Base-by-base conservation (phyloP, 1,140 invertebrate species). In the Oreohelix idahoensis region DNA sequence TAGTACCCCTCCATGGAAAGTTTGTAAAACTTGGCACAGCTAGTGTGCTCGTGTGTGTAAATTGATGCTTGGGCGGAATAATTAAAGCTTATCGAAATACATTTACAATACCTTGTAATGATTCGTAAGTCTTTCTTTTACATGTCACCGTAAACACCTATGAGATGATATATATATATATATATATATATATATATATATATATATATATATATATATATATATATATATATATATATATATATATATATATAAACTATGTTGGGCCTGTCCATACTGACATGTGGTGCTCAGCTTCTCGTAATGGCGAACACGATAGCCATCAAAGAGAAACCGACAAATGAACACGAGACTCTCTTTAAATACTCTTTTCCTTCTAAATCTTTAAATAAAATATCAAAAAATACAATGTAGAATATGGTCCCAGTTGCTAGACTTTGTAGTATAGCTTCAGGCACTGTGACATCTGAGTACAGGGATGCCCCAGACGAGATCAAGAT, bases 321-420 rank as follows among this genome's bases (percentile, higher is more conserved):
- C 88, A 91, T 91, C 45, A 90, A 83, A 53, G 88, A 83, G 79
- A 91, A 91, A 17, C 90, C 90, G 5, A 91, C 89, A 77, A 91
- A 90, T 10, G 87, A 88, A 77, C 89, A 90, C 0, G 88, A 90
- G 36, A 91, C 88, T 78, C 90, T 87, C 74, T 89, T 90, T 35
- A 91, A 83, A 69, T 89, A 89, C 36, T 89, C 88, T 70, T 89
- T 88, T 20, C 89, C 89, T 71, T 88, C 86, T 39, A 94, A 81
- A 85, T 94, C 93, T 85, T 94, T 93, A 49, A 92, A 97, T 45
- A 98, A 92, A 70, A 98, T 96, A 93, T 98, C 97, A 89, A 97
- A 96, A 71, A 98, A 96, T 0, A 97, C 97, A 66, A 98, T 96
- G 92, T 98, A 98, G 0, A 98, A 93, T 51, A 98, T 95, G 1